A percentile compares a stretch with the other conserved stretches of the same genome.
phyloP scores from a whole-genome alignment of 2,113 vertebrate genomes.

The Onychostoma macrolepis region DNA sequence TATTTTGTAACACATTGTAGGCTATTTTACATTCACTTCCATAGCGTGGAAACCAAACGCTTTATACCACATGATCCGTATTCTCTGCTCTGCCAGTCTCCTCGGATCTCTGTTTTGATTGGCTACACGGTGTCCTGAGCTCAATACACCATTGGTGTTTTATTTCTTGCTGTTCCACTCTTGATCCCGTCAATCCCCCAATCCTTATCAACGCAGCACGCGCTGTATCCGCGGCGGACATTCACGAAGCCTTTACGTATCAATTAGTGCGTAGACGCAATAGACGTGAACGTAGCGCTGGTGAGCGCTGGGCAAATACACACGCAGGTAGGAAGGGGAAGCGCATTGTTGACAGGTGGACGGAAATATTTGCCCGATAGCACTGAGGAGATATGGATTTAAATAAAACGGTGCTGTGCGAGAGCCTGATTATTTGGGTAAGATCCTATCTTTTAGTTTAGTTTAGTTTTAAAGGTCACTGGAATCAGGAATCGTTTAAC shows the following conservation, averaged over 20 bases:
- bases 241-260: conserved; percentile 69
- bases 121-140: conserved; percentile 48
- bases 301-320: conserved; percentile 48
- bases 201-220: conserved; percentile 47
- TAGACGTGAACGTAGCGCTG: conserved; percentile 4
- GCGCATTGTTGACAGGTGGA: conserved; percentile 71
- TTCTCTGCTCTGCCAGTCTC: conserved; percentile 54
- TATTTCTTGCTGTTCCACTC: conserved; percentile 37
- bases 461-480: neutral
- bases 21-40: neutral
- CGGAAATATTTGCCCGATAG: conserved; percentile 49
- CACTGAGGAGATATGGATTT: conserved; percentile 70
- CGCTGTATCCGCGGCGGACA: conserved; percentile 50
- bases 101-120: conserved; percentile 63
- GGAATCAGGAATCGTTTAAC: neutral
- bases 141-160: conserved; percentile 49
- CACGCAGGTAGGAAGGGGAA: conserved; percentile 77
- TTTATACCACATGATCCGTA: neutral
- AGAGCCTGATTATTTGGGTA: conserved; percentile 83
- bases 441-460: conserved; percentile 54
- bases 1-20: neutral
- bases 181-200: conserved; percentile 54
- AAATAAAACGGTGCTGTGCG: conserved; percentile 71
- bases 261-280: conserved; percentile 13
- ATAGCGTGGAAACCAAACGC: neutral